Conservation (phyloP, 2,888 invertebrate species). For the Agriotes lineatus region DNA sequence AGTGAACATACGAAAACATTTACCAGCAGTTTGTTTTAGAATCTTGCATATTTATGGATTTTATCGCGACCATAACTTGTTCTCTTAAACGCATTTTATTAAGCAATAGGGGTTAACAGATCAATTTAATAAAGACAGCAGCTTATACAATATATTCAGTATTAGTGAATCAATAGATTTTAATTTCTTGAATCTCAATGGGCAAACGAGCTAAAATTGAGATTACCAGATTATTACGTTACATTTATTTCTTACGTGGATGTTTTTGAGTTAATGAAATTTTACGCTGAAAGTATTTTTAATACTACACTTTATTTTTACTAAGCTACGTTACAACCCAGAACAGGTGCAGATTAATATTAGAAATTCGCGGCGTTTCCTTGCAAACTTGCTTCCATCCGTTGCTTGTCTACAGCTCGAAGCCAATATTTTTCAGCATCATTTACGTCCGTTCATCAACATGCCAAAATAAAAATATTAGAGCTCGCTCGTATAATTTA, state of each 20-base stretch:
- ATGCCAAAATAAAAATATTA: constrained; percentile 6
- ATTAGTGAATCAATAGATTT: too few relatives aligned
- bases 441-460: neutral
- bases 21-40: too few relatives aligned
- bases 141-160: too few relatives aligned
- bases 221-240: too few relatives aligned
- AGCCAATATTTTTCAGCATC: constrained; percentile 14
- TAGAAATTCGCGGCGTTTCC: neutral
- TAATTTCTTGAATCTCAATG: too few relatives aligned
- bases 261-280: neutral
- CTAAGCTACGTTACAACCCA: neutral
- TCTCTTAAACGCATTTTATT: too few relatives aligned
- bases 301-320: neutral
- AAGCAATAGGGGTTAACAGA: too few relatives aligned
- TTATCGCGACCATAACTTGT: too few relatives aligned
- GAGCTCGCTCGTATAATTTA: neutral
- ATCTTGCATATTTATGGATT: too few relatives aligned
- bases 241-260: neutral
- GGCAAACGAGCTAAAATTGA: too few relatives aligned
- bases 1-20: neutral
- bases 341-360: constrained; percentile 15
- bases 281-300: neutral
- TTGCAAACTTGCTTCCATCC: neutral
- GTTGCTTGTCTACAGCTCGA: neutral
- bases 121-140: too few relatives aligned